Evolutionary conservation across 2,113 vertebrate genomes (phyloP).

Genomic region (Chionis minor): DNA sequence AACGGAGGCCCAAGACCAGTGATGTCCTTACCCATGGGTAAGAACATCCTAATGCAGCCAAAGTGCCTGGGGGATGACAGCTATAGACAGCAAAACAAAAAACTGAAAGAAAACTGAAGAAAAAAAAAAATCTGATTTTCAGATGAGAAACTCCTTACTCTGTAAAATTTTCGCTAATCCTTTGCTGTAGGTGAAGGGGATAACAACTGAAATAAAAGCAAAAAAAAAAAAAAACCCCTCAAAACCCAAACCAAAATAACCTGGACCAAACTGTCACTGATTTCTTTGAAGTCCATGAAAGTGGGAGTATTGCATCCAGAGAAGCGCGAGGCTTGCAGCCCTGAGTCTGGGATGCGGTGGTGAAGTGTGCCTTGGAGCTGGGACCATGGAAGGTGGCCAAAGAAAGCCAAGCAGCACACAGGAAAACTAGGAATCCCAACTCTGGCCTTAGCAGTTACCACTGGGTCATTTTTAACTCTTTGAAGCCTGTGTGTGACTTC

Average conservation of each 20-base stretch:
- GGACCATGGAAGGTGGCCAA: background rate
- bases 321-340: fast-evolving
- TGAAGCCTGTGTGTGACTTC: background rate
- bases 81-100: background rate
- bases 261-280: background rate
- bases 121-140: background rate
- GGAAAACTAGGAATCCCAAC: no score
- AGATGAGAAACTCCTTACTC: background rate
- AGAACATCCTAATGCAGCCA: background rate
- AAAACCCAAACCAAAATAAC: background rate
- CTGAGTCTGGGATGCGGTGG: background rate
- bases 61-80: background rate
- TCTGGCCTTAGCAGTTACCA: background rate
- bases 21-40: no score
- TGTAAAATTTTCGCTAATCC: background rate
- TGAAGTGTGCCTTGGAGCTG: background rate
- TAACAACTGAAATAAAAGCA: background rate
- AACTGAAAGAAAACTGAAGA: no score
- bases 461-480: background rate
- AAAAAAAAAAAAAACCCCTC: background rate
- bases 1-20: background rate
- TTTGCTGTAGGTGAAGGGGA: background rate
- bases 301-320: background rate
- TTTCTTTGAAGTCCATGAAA: background rate
- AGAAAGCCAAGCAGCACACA: background rate